phyloP scores from a whole-genome alignment of 1,140 invertebrate genomes.

The Achroia grisella region DNA sequence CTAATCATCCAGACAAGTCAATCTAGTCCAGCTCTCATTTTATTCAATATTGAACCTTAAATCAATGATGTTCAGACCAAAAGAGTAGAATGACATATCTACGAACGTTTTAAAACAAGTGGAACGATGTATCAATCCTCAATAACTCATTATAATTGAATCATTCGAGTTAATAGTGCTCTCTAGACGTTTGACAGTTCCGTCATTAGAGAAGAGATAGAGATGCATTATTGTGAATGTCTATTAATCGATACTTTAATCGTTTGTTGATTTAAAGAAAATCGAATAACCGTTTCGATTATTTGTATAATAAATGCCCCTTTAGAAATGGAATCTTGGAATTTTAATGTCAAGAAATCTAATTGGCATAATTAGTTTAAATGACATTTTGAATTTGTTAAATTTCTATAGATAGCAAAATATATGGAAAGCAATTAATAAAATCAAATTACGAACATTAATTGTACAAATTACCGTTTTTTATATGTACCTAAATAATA shows the following conservation, averaged over 20 bases:
- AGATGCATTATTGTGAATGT: conserved; percentile 26
- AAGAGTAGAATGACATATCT: conserved; percentile 5
- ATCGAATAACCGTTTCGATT: conserved; percentile 3
- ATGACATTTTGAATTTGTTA: too few relatives aligned
- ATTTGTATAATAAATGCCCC: background rate
- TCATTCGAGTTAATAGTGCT: conserved; percentile 53
- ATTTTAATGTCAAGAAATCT: too few relatives aligned
- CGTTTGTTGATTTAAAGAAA: conserved; percentile 9
- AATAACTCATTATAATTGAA: conserved; percentile 67
- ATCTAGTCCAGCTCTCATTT: background rate
- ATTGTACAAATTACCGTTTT: too few relatives aligned
- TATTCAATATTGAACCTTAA: background rate
- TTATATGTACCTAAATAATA: too few relatives aligned
- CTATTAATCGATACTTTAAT: conserved; percentile 30
- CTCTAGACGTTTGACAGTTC: conserved; percentile 56
- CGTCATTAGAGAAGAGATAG: conserved; percentile 48
- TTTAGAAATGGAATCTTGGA: too few relatives aligned
- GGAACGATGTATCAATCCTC: conserved; percentile 34
- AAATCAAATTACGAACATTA: too few relatives aligned
- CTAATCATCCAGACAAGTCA: conserved; percentile 4
- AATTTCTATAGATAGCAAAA: too few relatives aligned
- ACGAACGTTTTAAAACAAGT: conserved; percentile 19
- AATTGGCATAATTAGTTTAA: too few relatives aligned
- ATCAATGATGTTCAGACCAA: background rate
- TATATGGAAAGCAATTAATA: too few relatives aligned